Evolutionary conservation across 2,113 vertebrate species (phyloP).

Genomic region (Muscicapa adusta): DNA sequence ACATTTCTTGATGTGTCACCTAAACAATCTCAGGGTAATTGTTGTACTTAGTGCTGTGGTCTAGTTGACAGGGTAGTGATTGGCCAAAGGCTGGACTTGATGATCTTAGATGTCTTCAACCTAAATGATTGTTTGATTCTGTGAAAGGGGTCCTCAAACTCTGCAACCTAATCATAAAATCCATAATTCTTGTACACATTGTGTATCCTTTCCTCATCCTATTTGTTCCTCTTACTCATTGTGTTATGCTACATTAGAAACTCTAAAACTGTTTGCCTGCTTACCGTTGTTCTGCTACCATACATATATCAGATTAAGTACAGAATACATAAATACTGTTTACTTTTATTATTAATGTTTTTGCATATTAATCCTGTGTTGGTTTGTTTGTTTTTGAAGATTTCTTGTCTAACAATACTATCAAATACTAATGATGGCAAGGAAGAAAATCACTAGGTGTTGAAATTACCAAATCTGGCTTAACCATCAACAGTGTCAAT

Average conservation of each 20-base stretch:
- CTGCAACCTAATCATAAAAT: background rate
- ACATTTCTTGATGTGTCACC: background rate
- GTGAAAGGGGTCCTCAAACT: background rate
- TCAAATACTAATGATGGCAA: background rate
- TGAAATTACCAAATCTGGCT: background rate
- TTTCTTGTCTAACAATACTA: background rate
- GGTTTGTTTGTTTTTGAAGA: background rate
- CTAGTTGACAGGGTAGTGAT: background rate
- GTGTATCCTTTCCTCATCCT: background rate
- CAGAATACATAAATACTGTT: background rate
- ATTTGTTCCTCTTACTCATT: background rate
- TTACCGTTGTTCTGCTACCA: background rate
- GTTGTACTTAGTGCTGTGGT: background rate
- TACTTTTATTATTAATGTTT: background rate
- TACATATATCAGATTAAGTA: background rate
- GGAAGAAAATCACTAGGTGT: background rate
- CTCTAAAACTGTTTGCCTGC: background rate
- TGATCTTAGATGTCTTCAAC: background rate
- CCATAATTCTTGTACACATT: background rate
- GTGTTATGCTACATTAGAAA: background rate
- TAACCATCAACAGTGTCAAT: background rate
- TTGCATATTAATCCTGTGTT: background rate
- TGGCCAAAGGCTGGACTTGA: background rate
- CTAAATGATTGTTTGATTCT: background rate
- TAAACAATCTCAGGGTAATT: background rate